These are phyloP conservation scores for Pteropus alecto DNA, from an alignment of 2,113 vertebrate genomes.

Conservation along the genomic window DNA sequence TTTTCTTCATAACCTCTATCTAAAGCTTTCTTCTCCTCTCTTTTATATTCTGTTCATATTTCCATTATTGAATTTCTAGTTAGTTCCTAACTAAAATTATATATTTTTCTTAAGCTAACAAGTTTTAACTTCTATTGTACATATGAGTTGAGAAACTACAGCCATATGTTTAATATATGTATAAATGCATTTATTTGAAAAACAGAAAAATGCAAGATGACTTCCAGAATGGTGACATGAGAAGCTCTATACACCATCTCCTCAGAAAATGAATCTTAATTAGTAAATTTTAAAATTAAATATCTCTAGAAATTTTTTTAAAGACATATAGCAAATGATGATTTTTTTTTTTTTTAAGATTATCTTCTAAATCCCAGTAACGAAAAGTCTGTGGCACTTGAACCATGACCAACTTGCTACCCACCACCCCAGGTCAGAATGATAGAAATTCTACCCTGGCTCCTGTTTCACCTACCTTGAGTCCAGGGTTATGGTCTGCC, in stretches of 20 bases:
- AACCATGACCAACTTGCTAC: background rate
- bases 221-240: background rate
- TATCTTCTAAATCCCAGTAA: background rate
- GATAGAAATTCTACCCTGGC: background rate
- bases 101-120: background rate
- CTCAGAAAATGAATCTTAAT: background rate
- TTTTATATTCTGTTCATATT: background rate
- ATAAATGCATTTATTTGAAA: background rate
- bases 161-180: background rate
- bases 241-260: fast-evolving
- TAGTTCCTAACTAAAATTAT: background rate
- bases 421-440: background rate
- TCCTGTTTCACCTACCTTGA: too few species aligned
- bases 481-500: too few species aligned
- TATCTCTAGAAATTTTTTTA: background rate
- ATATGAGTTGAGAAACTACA: background rate
- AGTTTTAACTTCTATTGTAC: background rate
- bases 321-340: background rate
- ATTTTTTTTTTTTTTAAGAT: background rate
- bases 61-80: background rate
- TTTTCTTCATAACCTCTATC: background rate
- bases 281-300: background rate
- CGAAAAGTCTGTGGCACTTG: background rate
- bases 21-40: background rate
- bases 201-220: background rate